Evolutionary conservation across 2,113 vertebrate species (phyloP), one percentile per base, ranked within the genome.

Genomic region (Diphyllodes magnificus): DNA sequence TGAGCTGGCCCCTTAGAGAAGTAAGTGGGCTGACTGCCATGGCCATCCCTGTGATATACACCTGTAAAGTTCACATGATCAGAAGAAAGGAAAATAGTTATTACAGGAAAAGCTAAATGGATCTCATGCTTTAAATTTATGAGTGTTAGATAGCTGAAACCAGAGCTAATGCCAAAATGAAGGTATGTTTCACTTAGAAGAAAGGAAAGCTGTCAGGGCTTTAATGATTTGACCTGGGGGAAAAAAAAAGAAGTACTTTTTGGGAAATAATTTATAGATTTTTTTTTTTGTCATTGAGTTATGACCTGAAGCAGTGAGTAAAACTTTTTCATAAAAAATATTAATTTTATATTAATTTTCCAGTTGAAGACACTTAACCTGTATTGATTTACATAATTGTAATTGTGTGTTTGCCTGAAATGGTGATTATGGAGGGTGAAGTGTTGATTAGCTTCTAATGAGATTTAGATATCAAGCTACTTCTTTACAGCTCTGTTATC

Each of bases 101-200:
- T 94, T 94, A 90, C 31, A 81, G 95, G 68, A 95, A 87, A 72
- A 86, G 76, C 57, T 92, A 96, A 94, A 90, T 85, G 66, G 63
- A n/a, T 85, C 49, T 82, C 24, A 25, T 45, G 35, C 44, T 96
- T 95, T 72, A 79, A 69, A 91, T 96, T 96, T 93, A 93, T 76
- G 68, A 53, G 11, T 91, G 50, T 39, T 88, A 86, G 86, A 73
- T 88, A 79, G 31, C 71, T 94, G 81, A 79, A 93, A 31, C 24
- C 19, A 45, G 73, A 93, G 24, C 40, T 9, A 7, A 39, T 92
- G 95, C 90, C 86, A 92, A 92, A 71, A 89, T 37, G 18, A 76
- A 96, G 72, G 44, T 44, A 92, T 93, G 51, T 47, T 95, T 95
- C 70, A 91, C 45, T 87, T 56, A 50, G 20, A 89, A 40, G 35